Evolutionary conservation across 2,888 invertebrate genomes (phyloP), one percentile per base, ranked within the genome.

Genomic region (Acronicta leporina): DNA sequence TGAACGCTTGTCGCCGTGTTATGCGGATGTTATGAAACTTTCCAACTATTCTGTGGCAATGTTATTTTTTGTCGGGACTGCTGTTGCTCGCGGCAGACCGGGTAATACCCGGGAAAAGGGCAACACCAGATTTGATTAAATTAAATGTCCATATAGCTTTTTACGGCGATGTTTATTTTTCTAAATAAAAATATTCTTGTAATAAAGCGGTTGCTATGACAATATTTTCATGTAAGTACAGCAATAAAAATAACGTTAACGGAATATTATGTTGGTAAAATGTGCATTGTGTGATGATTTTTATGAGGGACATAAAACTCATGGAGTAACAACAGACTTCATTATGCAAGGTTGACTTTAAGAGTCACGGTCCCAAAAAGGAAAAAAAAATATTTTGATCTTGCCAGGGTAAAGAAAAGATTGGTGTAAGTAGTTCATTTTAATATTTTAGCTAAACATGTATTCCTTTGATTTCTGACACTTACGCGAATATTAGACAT

Each of bases 1-100:
- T 82, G 79, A 82, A 77, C 79, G 73, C 78, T 82, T 80, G 80
- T 82, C 75, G 73, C 61, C 65, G 71, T 73, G 80, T 82, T 80
- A 85, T 82, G 74, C 81, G 73, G 68, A 74, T 53, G 77, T 82
- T 85, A 84, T 85, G 86, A 86, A 83, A 82, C 67, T 82, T 83
- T 80, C 71, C 67, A 73, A 80, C 76, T 81, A 77, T 65, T 75
- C 62, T 71, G 66, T 57, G 64, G 64, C 53, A 46, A 50, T 63
- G 51, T 57, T 57, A 52, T 69, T 69, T 60, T 69, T 65, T 58
- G 49, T 43, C 41, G 52, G 56, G 58, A 66, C 63, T 57, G 59
- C 63, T 63, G 62, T 70, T 74, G 75, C 72, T 68, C 56, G 49
- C 41, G 72, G 68, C 75, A 68, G 63, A 73, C 71, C 68, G 68